Evolutionary conservation across 1,140 invertebrate species (phyloP).

Genomic region (Phenacoccus solenopsis): DNA sequence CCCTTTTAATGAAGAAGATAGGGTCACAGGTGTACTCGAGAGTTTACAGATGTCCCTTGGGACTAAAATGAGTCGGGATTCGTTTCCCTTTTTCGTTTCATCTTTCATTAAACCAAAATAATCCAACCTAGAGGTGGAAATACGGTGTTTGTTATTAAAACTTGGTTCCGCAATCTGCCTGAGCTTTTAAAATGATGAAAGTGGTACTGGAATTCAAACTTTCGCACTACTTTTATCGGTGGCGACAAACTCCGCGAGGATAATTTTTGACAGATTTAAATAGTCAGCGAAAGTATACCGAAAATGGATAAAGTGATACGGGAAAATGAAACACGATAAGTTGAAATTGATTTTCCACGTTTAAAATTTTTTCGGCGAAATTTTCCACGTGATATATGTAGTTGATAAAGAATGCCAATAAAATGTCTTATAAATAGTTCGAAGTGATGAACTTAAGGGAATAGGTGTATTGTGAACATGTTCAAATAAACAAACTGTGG

Average conservation of each 20-base stretch:
- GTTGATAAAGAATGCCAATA: too few relatives aligned
- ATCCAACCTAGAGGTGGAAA: background rate
- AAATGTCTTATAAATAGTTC: too few relatives aligned
- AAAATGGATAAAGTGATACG: too few relatives aligned
- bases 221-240: conserved; percentile 4
- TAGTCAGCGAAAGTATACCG: too few relatives aligned
- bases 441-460: too few relatives aligned
- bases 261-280: too few relatives aligned
- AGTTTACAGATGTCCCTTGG: conserved; percentile 12
- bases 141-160: conserved; percentile 5
- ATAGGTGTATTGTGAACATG: too few relatives aligned
- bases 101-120: conserved; percentile 14
- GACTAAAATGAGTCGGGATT: conserved; percentile 11
- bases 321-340: too few relatives aligned
- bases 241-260: background rate
- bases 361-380: too few relatives aligned
- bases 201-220: background rate
- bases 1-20: conserved; percentile 14
- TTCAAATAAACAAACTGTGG: too few relatives aligned
- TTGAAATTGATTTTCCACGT: too few relatives aligned
- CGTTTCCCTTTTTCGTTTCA: conserved; percentile 10
- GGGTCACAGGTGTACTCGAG: conserved; percentile 13
- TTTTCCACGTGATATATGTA: too few relatives aligned
- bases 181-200: conserved; percentile 16
- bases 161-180: conserved; percentile 14